phyloP scores from a whole-genome alignment of 2,113 vertebrate genomes.

The Microcebus lehilahytsara region DNA sequence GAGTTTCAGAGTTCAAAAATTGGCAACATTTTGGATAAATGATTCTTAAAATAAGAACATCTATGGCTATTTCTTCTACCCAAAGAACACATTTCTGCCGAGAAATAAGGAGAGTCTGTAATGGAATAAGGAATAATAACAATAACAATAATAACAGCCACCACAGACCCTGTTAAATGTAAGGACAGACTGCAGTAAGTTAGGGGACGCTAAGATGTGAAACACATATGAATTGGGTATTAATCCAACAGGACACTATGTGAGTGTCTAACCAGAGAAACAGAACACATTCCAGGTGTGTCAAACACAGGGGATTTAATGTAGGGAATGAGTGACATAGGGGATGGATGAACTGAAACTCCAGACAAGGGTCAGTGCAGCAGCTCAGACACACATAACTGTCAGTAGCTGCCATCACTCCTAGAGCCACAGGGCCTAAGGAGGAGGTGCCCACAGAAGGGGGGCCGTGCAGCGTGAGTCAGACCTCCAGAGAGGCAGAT shows the following conservation, averaged over 20 bases:
- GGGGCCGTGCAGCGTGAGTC: fast-evolving
- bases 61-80: background rate
- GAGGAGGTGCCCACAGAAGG: background rate
- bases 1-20: background rate
- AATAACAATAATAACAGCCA: background rate
- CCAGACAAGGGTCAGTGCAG: background rate
- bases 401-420: background rate
- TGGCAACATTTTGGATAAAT: background rate
- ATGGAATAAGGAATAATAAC: background rate
- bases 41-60: background rate
- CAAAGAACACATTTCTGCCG: background rate
- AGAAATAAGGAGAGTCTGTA: background rate
- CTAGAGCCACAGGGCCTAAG: background rate
- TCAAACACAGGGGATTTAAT: background rate
- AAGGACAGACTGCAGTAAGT: background rate
- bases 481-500: background rate
- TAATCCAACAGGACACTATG: background rate
- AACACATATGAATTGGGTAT: background rate
- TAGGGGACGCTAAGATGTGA: background rate
- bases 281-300: background rate
- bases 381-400: background rate
- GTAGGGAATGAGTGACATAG: background rate
- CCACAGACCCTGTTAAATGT: background rate
- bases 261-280: background rate
- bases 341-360: background rate